Evolutionary conservation across 2,113 vertebrate species (phyloP), one percentile per base, ranked within the genome.

Genomic region (Zosterops hypoxanthus): DNA sequence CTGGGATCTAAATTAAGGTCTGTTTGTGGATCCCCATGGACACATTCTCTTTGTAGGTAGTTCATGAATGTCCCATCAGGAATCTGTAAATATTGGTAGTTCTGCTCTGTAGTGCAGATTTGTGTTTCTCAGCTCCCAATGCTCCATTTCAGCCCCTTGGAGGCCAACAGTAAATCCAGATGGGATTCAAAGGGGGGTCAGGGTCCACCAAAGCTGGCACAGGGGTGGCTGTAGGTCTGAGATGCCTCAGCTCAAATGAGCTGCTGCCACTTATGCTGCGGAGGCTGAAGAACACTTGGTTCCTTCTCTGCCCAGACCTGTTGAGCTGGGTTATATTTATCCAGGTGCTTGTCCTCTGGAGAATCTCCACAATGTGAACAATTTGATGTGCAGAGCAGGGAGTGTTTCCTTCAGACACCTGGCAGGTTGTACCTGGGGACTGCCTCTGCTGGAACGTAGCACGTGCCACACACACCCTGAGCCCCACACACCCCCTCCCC

Each of bases 321-420:
- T 31, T 65, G 75, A 56, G 61, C 56, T 78, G 81, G 80, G 70
- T 70, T 97, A 12, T 94, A 76, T 95, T 96, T 94, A 84, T 66
- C 14, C 80, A 81, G 73, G 85, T 91, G 86, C 64, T 92, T 59
- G 68, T 94, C 94, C 70, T 47, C 46, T 76, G 47, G 69, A 90
- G 91, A 94, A 90, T 90, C 79, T 90, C 87, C 14, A 68, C 82
- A 72, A 95, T 78, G 95, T 75, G 87, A 95, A 92, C 57, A 73
- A 96, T 92, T 34, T 16, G 11, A 25, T 9, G 33, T 79, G 47
- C 49, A 85, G 82, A 77, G 66, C 76, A 89, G 92, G 91, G 91
- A 93, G 82, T 65, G 82, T 78, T 94, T 64, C 84, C 61, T 70
- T 34, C 53, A 44, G 31, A 53, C 82, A 85, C 68, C 34, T 11